Base-by-base conservation (phyloP, 2,888 invertebrate genomes). In the Drosophila parthenogenetica region DNA sequence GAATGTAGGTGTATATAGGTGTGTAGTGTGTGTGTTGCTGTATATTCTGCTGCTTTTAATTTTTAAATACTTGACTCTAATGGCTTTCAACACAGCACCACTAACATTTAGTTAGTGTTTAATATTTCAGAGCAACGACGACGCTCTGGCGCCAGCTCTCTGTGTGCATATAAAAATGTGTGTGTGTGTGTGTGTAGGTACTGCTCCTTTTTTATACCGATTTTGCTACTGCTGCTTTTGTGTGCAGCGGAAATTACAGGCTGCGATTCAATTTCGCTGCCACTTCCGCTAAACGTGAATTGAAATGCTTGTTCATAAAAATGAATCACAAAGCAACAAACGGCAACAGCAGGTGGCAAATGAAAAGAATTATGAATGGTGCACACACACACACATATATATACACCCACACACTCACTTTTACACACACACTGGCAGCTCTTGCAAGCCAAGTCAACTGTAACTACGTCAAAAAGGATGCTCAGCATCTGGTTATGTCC, bases 241-340 rank as follows among this genome's bases (percentile, higher is more conserved):
- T 77, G 62, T 54, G 65, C 68, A 73, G 67, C 89, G 89, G 90
- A 90, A 89, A 90, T 90, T 81, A 85, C 81, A 84, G 80, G 77
- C 84, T 77, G 80, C 79, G 81, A 84, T 89, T 90, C 78, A 89
- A 87, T 89, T 90, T 88, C 72, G 81, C 68, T 74, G 80, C 74
- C 77, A 82, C 77, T 87, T 84, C 84, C 84, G 87, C 66, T 67
- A 78, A 73, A 75, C 75, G 81, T 78, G 84, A 83, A 81, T 80
- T 75, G 78, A 87, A 86, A 79, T 82, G 67, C 71, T 83, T 77
- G 69, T 73, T 84, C 77, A 70, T 72, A 64, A 77, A 77, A 72
- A 46, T 68, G 65, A 77, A 80, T 72, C 63, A 53, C 68, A 57
- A 67, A 63, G 60, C 65, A 66, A 66, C 59, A 74, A 51, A 64